Conservation (phyloP, 2,797 vertebrate genomes). For the Labroides dimidiatus region DNA sequence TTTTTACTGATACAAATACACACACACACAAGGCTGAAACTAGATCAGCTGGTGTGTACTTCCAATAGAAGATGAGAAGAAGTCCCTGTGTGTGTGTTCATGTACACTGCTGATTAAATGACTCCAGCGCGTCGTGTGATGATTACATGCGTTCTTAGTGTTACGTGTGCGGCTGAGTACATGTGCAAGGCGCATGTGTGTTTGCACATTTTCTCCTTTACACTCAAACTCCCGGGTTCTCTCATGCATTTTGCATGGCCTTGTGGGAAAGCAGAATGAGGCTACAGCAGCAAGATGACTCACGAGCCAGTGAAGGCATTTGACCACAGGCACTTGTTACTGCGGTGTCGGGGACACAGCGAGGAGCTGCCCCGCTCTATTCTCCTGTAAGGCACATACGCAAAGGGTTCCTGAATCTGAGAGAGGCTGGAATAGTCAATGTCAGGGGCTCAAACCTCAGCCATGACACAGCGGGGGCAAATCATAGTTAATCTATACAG, state of each 20-base stretch:
- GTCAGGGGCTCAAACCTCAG: constrained; percentile 12
- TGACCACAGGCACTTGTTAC: constrained; percentile 45
- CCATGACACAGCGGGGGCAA: constrained; percentile 25
- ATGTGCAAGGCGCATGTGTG: constrained; percentile 8
- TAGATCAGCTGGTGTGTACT: constrained; percentile 58
- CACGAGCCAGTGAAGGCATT: constrained; percentile 36
- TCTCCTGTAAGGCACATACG: constrained; percentile 5
- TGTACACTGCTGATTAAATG: constrained; percentile 48
- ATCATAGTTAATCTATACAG: constrained; percentile 30
- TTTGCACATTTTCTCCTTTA: constrained; percentile 33
- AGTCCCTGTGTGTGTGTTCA: constrained; percentile 20
- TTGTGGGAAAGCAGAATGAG: constrained; percentile 51
- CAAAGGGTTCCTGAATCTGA: constrained; percentile 13
- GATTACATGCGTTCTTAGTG: constrained; percentile 22
- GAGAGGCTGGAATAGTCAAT: constrained; percentile 19
- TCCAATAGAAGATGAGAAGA: constrained; percentile 17
- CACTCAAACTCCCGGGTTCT: constrained; percentile 24
- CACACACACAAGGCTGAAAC: constrained; percentile 35
- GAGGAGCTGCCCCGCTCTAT: constrained; percentile 18
- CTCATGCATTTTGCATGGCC: constrained; percentile 63
- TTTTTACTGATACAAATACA: constrained; percentile 13
- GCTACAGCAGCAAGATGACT: constrained; percentile 57
- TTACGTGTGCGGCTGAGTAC: constrained; percentile 15
- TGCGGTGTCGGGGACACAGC: constrained; percentile 31
- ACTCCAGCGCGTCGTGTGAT: constrained; percentile 30